phyloP scores from a whole-genome alignment of 2,113 vertebrate species.

The Diphyllodes magnificus region DNA sequence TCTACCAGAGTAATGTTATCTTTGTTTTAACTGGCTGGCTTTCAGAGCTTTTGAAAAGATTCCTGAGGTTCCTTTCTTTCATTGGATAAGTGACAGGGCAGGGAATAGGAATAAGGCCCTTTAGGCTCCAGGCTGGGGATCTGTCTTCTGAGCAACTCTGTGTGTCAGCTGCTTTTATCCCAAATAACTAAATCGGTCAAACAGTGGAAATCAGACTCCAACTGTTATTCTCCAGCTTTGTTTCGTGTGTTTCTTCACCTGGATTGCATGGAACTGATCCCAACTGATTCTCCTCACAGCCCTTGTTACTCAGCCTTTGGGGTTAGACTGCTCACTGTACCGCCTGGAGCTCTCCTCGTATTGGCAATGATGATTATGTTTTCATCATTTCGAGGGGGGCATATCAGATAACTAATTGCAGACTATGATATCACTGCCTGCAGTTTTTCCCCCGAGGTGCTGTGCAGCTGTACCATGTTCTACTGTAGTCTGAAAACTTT shows the following conservation, averaged over 20 bases:
- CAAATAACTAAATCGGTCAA: neutral
- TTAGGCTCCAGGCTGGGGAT: neutral
- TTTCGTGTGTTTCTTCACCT: neutral
- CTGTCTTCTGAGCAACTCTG: neutral
- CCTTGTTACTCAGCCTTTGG: neutral
- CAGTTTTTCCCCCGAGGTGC: neutral
- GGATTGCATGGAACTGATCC: neutral
- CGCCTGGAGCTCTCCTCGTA: neutral
- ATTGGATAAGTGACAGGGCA: neutral
- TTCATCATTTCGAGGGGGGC: neutral
- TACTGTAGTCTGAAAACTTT: neutral
- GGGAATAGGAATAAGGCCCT: neutral
- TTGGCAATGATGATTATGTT: neutral
- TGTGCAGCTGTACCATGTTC: neutral
- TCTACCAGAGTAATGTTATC: neutral
- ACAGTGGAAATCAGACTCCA: neutral
- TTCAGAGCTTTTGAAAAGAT: neutral
- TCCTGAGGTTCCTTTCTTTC: neutral
- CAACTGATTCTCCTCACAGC: neutral
- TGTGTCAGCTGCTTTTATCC: neutral
- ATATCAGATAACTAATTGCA: constrained; percentile 50
- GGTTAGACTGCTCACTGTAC: neutral
- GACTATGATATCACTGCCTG: constrained; percentile 40
- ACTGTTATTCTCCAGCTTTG: neutral
- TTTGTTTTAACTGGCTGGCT: neutral